A percentile compares a stretch with the other conserved stretches of the same genome.
Conservation (phyloP, 1,140 invertebrate genomes). For the Acromyrmex heyeri region DNA sequence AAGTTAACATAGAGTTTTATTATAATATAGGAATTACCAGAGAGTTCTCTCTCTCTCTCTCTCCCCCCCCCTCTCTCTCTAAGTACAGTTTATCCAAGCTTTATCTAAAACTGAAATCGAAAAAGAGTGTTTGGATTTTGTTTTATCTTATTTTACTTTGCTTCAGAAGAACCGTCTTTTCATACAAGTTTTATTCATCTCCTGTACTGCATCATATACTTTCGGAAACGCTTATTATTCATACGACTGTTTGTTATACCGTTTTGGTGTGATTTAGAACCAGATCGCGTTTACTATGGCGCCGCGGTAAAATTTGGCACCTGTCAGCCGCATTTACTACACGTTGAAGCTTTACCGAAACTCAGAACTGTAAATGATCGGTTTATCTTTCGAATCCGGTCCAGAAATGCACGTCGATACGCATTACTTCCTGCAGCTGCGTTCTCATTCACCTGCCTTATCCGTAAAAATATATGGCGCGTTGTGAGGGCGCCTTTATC, state of each 20-base stretch:
- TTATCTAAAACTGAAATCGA: too few relatives aligned
- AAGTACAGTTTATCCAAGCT: too few relatives aligned
- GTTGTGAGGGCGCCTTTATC: conserved; percentile 5
- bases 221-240: conserved; percentile 13
- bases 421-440: conserved; percentile 22
- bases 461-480: too few relatives aligned
- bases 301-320: conserved; percentile 1
- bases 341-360: neutral
- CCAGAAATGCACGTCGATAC: neutral
- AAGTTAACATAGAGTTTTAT: too few relatives aligned
- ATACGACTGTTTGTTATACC: conserved; percentile 1
- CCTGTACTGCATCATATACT: neutral
- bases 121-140: too few relatives aligned
- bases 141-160: too few relatives aligned
- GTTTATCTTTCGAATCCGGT: conserved; percentile 12
- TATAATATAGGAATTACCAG: too few relatives aligned
- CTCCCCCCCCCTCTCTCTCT: too few relatives aligned
- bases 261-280: conserved; percentile 24
- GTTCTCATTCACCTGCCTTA: conserved; percentile 41
- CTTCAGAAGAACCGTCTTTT: too few relatives aligned
- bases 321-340: neutral
- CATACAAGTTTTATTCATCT: neutral
- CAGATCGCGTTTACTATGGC: conserved; percentile 5
- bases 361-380: neutral
- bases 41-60: too few relatives aligned